These are phyloP conservation scores for Oncopodura yosiiana DNA, from an alignment of 1,140 invertebrate genomes.

Conservation along the genomic window DNA sequence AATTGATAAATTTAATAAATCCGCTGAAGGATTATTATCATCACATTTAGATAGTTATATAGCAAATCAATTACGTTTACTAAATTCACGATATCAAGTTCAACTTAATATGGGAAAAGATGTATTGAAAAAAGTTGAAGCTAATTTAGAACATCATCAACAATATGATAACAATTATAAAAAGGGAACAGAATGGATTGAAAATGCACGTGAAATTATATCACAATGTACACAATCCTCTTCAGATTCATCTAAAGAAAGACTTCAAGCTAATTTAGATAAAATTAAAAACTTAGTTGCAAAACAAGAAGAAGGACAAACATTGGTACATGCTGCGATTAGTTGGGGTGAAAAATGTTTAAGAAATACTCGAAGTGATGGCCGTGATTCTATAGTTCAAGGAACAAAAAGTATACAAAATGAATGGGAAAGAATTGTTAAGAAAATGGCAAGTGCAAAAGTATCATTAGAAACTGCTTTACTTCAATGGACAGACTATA, in stretches of 20 bases:
- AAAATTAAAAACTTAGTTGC: slow-evolving; percentile 60
- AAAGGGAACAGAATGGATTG: slow-evolving; percentile 78
- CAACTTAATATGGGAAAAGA: slow-evolving; percentile 84
- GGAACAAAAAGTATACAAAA: slow-evolving; percentile 83
- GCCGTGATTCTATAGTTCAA: slow-evolving; percentile 73
- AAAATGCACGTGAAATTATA: slow-evolving; percentile 72
- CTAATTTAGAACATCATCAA: slow-evolving; percentile 75
- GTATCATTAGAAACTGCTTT: slow-evolving; percentile 83
- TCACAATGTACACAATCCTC: slow-evolving; percentile 62
- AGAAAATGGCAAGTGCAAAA: slow-evolving; percentile 84
- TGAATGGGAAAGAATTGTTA: slow-evolving; percentile 83
- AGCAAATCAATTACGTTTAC: slow-evolving; percentile 75
- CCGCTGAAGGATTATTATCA: slow-evolving; percentile 60
- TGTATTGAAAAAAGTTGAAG: slow-evolving; percentile 83
- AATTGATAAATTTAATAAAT: slow-evolving; percentile 71
- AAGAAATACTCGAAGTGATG: slow-evolving; percentile 75
- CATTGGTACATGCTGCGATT: slow-evolving; percentile 75
- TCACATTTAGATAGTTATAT: slow-evolving; percentile 75
- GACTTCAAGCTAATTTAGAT: slow-evolving; percentile 67
- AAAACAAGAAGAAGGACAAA: slow-evolving; percentile 81
- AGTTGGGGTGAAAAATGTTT: slow-evolving; percentile 87
- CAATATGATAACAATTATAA: slow-evolving; percentile 68
- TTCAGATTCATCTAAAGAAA: slow-evolving; percentile 64
- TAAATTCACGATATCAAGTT: slow-evolving; percentile 79
- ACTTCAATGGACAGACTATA: slow-evolving; percentile 91